Evolutionary conservation across 2,888 invertebrate species (phyloP).

Genomic region (Drosophila mimica): DNA sequence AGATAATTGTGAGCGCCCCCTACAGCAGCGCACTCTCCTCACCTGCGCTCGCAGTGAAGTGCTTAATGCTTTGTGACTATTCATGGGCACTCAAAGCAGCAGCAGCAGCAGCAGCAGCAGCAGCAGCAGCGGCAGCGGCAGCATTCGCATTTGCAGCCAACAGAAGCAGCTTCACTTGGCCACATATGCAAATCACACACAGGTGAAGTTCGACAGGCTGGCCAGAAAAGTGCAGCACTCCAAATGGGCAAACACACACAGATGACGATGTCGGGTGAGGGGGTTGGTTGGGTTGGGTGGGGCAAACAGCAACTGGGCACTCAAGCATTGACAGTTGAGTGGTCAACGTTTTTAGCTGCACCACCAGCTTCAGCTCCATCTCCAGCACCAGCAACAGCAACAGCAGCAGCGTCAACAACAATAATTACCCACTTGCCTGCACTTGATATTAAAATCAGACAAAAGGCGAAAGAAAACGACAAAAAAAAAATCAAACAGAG

Average conservation of each 20-base stretch:
- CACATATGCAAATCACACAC: conserved; percentile 78
- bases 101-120: conserved; percentile 46
- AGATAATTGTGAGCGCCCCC: conserved; percentile 74
- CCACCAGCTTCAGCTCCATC: conserved; percentile 39
- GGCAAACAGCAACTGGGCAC: conserved; percentile 62
- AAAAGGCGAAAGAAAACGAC: conserved; percentile 57
- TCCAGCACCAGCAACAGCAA: conserved; percentile 35
- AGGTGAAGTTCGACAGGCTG: conserved; percentile 79
- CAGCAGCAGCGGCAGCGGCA: conserved; percentile 30
- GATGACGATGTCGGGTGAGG: neutral
- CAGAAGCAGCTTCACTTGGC: conserved; percentile 76
- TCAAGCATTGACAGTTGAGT: conserved; percentile 81
- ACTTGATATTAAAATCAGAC: conserved; percentile 81
- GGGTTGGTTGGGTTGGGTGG: conserved; percentile 29
- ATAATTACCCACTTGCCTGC: conserved; percentile 81
- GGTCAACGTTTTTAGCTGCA: conserved; percentile 79
- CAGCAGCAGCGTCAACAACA: conserved; percentile 69
- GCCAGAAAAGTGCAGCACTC: conserved; percentile 79
- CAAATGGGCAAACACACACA: conserved; percentile 69
- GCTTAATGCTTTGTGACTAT: conserved; percentile 81
- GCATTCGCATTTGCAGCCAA: conserved; percentile 65
- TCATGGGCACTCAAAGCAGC: conserved; percentile 77
- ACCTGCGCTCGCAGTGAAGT: conserved; percentile 62
- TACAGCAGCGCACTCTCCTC: conserved; percentile 12
- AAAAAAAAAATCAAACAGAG: conserved; percentile 11